Percentiles rank a stretch among this genome's conserved stretches.
Evolutionary conservation across 2,888 invertebrate genomes (phyloP).

Genomic region (Steinernema scapterisci): DNA sequence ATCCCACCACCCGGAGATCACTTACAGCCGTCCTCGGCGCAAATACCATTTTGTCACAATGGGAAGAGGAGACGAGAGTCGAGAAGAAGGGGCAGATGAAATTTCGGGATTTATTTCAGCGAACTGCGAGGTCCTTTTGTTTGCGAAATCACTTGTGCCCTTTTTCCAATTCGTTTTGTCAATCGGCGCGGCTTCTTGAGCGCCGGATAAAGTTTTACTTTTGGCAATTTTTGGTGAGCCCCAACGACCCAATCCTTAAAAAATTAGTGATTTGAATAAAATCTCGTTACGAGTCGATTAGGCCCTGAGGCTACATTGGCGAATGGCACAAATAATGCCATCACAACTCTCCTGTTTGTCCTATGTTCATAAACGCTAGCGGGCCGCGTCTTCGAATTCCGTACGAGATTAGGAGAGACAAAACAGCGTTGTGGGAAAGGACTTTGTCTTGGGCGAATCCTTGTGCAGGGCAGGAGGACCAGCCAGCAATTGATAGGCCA

Average conservation of each 20-base stretch:
- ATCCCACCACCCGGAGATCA: slow-evolving; percentile 30
- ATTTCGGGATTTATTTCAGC: not conserved
- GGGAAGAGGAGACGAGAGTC: not conserved
- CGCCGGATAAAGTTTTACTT: not conserved
- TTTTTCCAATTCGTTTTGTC: not conserved
- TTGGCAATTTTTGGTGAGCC: too few species aligned
- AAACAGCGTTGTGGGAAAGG: slow-evolving; percentile 23
- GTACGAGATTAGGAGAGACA: slow-evolving; percentile 19
- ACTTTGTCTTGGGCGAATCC: not conserved
- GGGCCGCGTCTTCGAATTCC: not conserved
- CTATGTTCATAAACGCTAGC: slow-evolving; percentile 11
- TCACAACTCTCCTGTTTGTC: slow-evolving; percentile 9
- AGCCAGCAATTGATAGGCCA: not conserved
- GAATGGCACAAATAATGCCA: slow-evolving; percentile 18
- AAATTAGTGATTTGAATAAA: slow-evolving; percentile 1
- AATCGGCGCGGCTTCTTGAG: not conserved
- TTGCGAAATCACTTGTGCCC: not conserved
- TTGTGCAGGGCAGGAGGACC: too few species aligned
- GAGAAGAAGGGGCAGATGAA: not conserved
- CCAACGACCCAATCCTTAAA: not conserved
- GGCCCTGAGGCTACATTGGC: slow-evolving; percentile 10
- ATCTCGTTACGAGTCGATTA: slow-evolving; percentile 10
- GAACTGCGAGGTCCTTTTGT: not conserved
- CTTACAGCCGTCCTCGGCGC: slow-evolving; percentile 28
- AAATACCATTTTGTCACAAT: slow-evolving; percentile 33